These are phyloP conservation scores for Yasuhikotakia modesta DNA, from an alignment of 2,797 vertebrate species.

Conservation along the genomic window DNA sequence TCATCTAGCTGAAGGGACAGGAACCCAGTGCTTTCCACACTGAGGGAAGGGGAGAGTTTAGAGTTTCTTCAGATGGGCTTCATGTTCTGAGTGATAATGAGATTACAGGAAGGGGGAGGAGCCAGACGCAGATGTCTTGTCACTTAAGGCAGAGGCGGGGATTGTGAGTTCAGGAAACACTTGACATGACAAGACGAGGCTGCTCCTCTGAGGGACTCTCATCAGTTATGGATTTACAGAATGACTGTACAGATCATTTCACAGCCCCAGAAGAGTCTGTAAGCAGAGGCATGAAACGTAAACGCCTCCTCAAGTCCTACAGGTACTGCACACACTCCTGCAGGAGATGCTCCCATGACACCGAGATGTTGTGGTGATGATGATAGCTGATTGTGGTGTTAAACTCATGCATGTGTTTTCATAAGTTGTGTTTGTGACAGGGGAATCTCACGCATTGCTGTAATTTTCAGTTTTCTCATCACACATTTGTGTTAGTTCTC, in stretches of 20 bases:
- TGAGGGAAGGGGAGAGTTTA: conserved; percentile 13
- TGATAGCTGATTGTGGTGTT: neutral
- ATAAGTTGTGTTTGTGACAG: neutral
- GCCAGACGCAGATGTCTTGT: conserved; percentile 1
- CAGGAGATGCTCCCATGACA: too few species aligned
- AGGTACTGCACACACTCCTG: conserved; percentile 38
- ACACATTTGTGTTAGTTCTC: too few species aligned
- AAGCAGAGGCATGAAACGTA: conserved; percentile 53
- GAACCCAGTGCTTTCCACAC: neutral
- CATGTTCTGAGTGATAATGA: conserved; percentile 40
- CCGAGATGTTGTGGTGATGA: neutral
- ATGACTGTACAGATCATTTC: conserved; percentile 23
- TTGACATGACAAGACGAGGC: conserved; percentile 13
- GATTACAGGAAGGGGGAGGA: conserved; percentile 43
- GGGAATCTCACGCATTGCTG: too few species aligned
- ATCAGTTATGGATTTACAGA: conserved; percentile 37
- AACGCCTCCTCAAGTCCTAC: conserved; percentile 55
- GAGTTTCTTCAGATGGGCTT: conserved; percentile 28
- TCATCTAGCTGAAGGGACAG: neutral
- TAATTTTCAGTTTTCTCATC: too few species aligned
- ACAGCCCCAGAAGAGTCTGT: conserved; percentile 11
- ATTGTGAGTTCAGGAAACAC: conserved; percentile 34
- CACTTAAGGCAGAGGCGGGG: neutral
- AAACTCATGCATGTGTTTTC: neutral
- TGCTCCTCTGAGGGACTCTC: neutral